Evolutionary conservation across 2,113 vertebrate genomes (phyloP).

Genomic region (human (Homo sapiens)): DNA sequence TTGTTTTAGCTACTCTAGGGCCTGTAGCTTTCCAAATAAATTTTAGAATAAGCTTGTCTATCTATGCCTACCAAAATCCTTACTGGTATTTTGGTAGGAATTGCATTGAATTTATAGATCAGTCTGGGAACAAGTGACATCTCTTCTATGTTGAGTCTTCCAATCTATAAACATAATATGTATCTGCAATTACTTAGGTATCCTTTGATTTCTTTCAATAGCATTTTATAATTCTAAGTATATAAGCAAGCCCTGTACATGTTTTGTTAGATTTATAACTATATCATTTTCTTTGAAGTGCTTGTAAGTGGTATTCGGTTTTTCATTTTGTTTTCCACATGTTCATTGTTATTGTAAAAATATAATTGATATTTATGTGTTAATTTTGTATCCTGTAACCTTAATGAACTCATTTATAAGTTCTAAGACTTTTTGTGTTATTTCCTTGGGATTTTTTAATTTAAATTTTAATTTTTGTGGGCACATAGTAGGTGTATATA

Average conservation of each 20-base stretch:
- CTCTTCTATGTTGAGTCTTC: not conserved
- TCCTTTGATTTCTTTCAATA: not conserved
- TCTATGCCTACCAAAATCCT: not conserved
- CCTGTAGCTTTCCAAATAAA: not conserved
- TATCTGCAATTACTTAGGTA: conserved; percentile 2
- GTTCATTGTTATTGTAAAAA: conserved; percentile 11
- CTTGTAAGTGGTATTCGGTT: not conserved
- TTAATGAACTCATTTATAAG: conserved; percentile 12
- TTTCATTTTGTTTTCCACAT: conserved; percentile 29
- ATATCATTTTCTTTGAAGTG: conserved; percentile 20
- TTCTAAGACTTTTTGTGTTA: conserved; percentile 4
- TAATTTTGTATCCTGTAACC: not conserved
- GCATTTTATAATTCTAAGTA: not conserved
- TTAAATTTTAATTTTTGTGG: too few species aligned
- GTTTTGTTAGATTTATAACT: not conserved
- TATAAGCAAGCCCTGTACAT: not conserved
- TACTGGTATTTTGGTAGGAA: not conserved
- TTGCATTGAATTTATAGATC: not conserved
- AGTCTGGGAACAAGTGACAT: not conserved
- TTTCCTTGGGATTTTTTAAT: conserved; percentile 19
- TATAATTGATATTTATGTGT: not conserved
- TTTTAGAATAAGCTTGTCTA: conserved; percentile 8
- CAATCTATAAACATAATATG: not conserved
- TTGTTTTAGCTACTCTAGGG: not conserved
- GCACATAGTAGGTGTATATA: too few species aligned